Conservation (phyloP, 2,113 vertebrate genomes). For the Chloebia gouldiae region DNA sequence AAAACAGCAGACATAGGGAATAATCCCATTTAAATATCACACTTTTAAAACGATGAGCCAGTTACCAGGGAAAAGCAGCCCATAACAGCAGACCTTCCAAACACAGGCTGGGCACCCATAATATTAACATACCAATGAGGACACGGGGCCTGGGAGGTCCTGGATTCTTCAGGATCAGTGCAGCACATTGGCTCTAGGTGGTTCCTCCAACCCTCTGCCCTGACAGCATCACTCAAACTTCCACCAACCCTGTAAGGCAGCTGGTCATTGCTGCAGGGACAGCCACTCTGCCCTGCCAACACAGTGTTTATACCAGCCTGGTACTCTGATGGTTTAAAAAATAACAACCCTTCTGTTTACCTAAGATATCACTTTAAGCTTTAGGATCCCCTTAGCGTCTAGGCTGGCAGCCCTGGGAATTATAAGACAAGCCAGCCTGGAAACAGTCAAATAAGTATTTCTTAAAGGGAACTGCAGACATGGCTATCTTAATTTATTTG, state of each 20-base stretch:
- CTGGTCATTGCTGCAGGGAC: accelerated
- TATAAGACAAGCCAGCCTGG: background rate
- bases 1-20: background rate
- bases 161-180: background rate
- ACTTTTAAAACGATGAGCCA: background rate
- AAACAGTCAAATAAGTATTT: background rate
- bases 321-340: background rate
- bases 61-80: background rate
- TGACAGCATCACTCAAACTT: background rate
- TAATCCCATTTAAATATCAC: background rate
- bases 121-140: background rate
- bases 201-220: background rate
- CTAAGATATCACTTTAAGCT: background rate
- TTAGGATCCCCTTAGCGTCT: background rate
- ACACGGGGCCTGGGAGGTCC: background rate
- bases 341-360: background rate
- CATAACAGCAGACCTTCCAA: background rate
- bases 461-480: background rate
- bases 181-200: background rate
- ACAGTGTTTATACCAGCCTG: background rate
- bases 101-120: background rate
- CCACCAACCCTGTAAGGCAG: background rate
- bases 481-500: background rate
- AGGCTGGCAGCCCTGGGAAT: background rate
- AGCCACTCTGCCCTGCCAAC: background rate